phyloP scores from a whole-genome alignment of 2,888 invertebrate species.

The Anoplius nigerrimus region DNA sequence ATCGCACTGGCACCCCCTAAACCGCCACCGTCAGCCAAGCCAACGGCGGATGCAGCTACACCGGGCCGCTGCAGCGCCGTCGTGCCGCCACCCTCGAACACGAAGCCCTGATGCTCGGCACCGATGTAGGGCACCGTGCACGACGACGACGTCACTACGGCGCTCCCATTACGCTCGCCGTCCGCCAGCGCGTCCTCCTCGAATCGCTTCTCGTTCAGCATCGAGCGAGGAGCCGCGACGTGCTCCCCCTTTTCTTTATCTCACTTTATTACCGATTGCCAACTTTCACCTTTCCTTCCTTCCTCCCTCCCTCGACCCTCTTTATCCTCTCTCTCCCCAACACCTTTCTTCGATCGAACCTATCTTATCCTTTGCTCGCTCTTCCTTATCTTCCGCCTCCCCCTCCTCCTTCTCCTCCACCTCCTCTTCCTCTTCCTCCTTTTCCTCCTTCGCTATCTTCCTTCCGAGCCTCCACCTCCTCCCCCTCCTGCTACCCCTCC shows the following conservation, averaged over 20 bases:
- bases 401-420: slow-evolving; percentile 29
- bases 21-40: slow-evolving; percentile 53
- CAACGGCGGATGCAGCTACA: slow-evolving; percentile 49
- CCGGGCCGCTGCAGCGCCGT: slow-evolving; percentile 59
- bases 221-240: slow-evolving; percentile 54
- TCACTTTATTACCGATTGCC: not conserved
- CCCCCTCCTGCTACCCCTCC: too few species aligned
- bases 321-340: not conserved
- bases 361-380: not conserved
- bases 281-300: not conserved
- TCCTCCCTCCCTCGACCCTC: not conserved
- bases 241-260: not conserved
- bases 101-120: slow-evolving; percentile 58
- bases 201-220: slow-evolving; percentile 72
- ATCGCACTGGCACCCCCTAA: slow-evolving; percentile 15
- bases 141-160: slow-evolving; percentile 57
- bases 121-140: slow-evolving; percentile 54
- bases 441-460: slow-evolving; percentile 46
- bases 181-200: slow-evolving; percentile 66
- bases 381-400: not conserved
- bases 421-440: slow-evolving; percentile 49
- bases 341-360: not conserved
- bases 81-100: slow-evolving; percentile 61
- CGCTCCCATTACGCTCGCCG: slow-evolving; percentile 72
- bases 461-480: slow-evolving; percentile 53